Conservation (phyloP, 2,797 vertebrate genomes). For the Limnodromus scolopaceus region DNA sequence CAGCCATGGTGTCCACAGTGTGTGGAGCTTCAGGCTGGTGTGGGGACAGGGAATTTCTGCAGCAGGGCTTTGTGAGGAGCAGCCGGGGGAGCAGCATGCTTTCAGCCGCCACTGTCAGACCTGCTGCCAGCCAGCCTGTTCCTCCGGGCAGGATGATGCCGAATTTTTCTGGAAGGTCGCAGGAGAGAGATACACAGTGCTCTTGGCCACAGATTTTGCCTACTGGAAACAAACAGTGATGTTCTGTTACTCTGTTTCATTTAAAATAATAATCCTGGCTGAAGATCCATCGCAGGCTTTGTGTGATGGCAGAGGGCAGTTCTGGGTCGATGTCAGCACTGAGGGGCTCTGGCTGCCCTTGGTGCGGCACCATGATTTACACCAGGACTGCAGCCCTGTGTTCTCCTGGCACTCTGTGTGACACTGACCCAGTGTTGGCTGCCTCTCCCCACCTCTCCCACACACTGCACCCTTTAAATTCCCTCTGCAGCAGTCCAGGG, state of each 20-base stretch:
- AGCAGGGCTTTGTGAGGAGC: background rate
- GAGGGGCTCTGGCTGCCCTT: background rate
- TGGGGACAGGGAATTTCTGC: too few relatives aligned
- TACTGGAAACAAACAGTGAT: background rate
- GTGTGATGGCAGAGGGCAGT: background rate
- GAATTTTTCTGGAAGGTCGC: background rate
- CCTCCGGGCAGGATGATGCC: rapidly evolving
- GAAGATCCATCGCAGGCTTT: background rate
- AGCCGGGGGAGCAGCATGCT: background rate
- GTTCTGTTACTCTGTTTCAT: background rate
- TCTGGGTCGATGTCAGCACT: background rate
- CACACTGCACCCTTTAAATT: background rate
- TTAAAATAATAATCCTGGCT: background rate
- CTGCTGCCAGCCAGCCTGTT: background rate
- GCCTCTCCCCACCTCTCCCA: background rate
- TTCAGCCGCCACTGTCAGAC: rapidly evolving
- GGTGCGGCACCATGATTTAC: rapidly evolving
- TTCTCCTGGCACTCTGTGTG: background rate
- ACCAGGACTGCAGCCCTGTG: rapidly evolving
- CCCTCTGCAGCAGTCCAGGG: background rate
- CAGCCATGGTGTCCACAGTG: rapidly evolving
- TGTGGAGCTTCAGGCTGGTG: background rate
- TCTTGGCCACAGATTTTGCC: background rate
- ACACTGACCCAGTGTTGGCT: rapidly evolving
- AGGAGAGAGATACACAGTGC: background rate